Evolutionary conservation across 2,888 invertebrate genomes (phyloP), one percentile per base, ranked within the genome.

Genomic region (Sylvicola fuscatus): DNA sequence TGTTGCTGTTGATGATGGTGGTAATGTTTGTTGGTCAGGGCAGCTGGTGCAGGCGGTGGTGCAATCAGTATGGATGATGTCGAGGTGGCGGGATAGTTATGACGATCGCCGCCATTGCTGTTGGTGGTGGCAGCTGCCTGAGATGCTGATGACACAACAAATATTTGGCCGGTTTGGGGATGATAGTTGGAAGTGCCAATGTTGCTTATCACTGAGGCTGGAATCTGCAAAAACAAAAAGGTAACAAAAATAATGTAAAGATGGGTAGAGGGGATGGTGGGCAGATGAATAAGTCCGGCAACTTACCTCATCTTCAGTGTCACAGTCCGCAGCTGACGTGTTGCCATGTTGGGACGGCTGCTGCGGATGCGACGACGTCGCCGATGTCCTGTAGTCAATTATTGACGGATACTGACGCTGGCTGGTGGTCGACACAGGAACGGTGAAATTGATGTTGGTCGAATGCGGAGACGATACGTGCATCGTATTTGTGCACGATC

Each of bases 181-280:
- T 44, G 45, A 44, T 45, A 46, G 27, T 66, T 66, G 41, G 66
- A 65, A 45, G 66, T 64, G 44, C 66, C 66, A 41, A 66, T 65
- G 46, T 66, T 67, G 54, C 66, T 66, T 48, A 66, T 66, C 46
- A 66, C 66, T 32, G 66, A 66, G 38, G 67, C 66, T 38, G 67
- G 66, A 40, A 67, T 67, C 66, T 67, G 46, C 28, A 56, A 57
- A 39, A 13, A 39, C 30, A 33, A 30, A 37, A 29, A 37, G 33
- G 38, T 36, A 30, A 7, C n/a, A 8, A 29, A 29, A 13, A 29
- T 29, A n/a, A 29, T 29, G 4, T 13, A 29, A 29, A n/a, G n/a
- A 13, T 29, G n/a, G 29, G 4, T 29, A 29, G 11, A 29, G n/a
- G n/a, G 4, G 4, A 29, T 8, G 8, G 4, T 21, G 11, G n/a